A percentile compares a stretch with the other conserved stretches of the same genome.
These are phyloP conservation scores for Macquaria australasica DNA, from an alignment of 2,113 vertebrate species.

Conservation along the genomic window DNA sequence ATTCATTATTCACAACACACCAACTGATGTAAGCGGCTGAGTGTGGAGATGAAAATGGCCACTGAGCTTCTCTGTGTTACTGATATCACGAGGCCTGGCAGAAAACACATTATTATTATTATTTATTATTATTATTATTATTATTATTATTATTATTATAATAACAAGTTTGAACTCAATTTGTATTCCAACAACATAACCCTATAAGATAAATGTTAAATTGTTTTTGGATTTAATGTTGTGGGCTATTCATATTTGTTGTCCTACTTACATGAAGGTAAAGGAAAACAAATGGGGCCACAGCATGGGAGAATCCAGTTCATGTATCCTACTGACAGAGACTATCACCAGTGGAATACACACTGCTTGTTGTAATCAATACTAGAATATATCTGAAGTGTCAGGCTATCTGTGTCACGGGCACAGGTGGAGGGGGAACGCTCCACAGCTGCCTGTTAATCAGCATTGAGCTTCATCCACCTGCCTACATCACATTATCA, in stretches of 20 bases:
- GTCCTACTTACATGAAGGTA: background rate
- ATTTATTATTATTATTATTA: too few species aligned
- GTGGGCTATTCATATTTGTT: background rate
- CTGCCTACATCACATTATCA: background rate
- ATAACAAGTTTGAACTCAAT: too few species aligned
- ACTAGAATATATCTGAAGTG: background rate
- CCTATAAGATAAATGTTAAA: too few species aligned
- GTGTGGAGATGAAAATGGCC: background rate
- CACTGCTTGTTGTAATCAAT: background rate
- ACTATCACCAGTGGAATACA: background rate
- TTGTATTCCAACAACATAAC: too few species aligned
- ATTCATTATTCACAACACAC: background rate
- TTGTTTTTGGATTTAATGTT: background rate
- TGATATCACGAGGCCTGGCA: background rate
- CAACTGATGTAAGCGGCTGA: background rate
- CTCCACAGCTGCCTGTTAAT: background rate
- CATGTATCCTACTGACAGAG: background rate
- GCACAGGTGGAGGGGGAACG: background rate
- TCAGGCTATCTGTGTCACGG: constrained; percentile 1
- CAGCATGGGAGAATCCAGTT: background rate
- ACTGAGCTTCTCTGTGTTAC: background rate
- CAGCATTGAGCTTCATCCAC: background rate
- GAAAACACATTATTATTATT: too few species aligned
- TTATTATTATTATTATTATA: too few species aligned
- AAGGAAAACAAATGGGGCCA: background rate